phyloP scores from a whole-genome alignment of 2,113 vertebrate genomes.

The Melanerpes aurifrons region DNA sequence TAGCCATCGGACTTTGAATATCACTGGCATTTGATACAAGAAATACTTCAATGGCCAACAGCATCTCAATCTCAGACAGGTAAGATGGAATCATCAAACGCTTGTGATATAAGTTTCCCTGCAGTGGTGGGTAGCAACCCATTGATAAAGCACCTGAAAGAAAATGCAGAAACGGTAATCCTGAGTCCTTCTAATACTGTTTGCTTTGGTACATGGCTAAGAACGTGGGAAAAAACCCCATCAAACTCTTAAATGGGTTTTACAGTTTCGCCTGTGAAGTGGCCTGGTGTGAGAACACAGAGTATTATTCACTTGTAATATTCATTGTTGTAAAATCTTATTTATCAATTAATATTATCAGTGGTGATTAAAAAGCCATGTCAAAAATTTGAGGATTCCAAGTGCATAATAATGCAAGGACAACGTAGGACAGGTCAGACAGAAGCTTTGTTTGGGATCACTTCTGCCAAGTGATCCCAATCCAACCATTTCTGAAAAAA shows the following conservation, averaged over 20 bases:
- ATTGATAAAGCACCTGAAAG: slow-evolving; percentile 81
- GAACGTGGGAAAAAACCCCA: background rate
- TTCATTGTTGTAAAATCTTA: background rate
- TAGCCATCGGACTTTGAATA: slow-evolving; percentile 72
- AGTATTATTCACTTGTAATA: background rate
- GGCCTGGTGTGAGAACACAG: background rate
- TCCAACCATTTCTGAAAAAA: background rate
- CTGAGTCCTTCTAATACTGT: background rate
- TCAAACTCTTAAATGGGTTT: background rate
- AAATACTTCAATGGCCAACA: slow-evolving; percentile 89
- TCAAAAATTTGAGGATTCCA: background rate
- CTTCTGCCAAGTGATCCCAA: background rate
- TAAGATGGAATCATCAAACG: slow-evolving; percentile 80
- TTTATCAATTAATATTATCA: background rate
- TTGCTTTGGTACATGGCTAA: background rate
- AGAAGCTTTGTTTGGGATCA: background rate
- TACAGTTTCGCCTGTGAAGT: background rate
- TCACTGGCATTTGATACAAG: slow-evolving; percentile 82
- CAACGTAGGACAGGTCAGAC: background rate
- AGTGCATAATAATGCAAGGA: background rate
- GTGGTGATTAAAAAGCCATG: background rate
- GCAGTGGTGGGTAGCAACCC: slow-evolving; percentile 83
- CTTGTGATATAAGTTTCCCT: slow-evolving; percentile 76
- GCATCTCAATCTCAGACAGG: slow-evolving; percentile 90
- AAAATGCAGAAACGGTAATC: background rate